Conservation (phyloP, 2,888 invertebrate genomes). For the Thysanoteuthis rhombus region DNA sequence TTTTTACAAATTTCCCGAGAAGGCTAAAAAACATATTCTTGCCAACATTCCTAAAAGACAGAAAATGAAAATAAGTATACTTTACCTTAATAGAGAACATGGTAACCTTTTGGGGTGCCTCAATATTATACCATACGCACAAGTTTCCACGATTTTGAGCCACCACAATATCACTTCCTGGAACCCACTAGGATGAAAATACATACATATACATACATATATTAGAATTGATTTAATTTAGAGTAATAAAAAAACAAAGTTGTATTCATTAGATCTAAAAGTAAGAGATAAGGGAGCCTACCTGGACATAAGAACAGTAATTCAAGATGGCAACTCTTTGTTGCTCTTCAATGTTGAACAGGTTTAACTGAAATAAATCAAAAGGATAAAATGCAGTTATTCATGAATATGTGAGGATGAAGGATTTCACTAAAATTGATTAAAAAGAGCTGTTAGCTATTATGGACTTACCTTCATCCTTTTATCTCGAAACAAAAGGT, state of each 20-base stretch:
- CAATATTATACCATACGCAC: constrained; percentile 95
- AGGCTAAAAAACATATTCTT: too few relatives aligned
- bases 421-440: too few relatives aligned
- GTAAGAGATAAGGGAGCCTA: constrained; percentile 31
- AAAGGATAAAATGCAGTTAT: background rate
- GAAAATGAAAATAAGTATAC: background rate
- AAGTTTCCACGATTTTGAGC: constrained; percentile 91
- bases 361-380: constrained; percentile 66
- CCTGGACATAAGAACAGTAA: constrained; percentile 75
- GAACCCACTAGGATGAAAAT: constrained; percentile 78
- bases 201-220: background rate
- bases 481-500: constrained; percentile 90
- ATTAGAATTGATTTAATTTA: too few relatives aligned
- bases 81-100: constrained; percentile 76
- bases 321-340: constrained; percentile 70
- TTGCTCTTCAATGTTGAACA: constrained; percentile 72
- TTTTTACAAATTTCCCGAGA: too few relatives aligned
- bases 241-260: too few relatives aligned
- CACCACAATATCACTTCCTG: constrained; percentile 95
- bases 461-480: constrained; percentile 75
- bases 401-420: background rate
- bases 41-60: too few relatives aligned
- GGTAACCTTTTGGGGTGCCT: constrained; percentile 84
- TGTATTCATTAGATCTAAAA: too few relatives aligned
- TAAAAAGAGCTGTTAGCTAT: too few relatives aligned